Evolutionary conservation across 2,113 vertebrate genomes (phyloP).

Genomic region (Hippocampus barbouri): DNA sequence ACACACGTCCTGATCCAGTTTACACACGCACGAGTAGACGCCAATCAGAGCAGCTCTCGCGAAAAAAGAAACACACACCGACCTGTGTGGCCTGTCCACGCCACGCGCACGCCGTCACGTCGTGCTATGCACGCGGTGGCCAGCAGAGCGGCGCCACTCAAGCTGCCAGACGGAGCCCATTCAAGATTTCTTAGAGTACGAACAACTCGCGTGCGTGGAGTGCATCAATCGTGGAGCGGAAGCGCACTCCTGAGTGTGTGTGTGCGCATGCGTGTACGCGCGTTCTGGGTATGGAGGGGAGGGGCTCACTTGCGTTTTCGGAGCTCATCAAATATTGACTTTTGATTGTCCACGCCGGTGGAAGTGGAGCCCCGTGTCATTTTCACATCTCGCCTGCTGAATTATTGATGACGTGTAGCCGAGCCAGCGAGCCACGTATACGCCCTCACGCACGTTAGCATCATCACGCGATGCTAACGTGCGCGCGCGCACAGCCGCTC

Average conservation of each 20-base stretch:
- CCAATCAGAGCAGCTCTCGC: too few species aligned
- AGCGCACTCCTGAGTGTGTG: conserved; percentile 14
- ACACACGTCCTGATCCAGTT: too few species aligned
- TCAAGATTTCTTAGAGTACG: conserved; percentile 57
- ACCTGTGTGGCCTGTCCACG: not conserved
- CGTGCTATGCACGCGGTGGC: conserved; percentile 5
- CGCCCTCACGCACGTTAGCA: conserved; percentile 25
- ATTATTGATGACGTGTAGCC: conserved; percentile 77
- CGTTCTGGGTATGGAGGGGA: conserved; percentile 11
- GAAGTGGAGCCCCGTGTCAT: conserved; percentile 39
- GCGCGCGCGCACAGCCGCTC: conserved; percentile 34
- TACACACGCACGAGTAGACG: too few species aligned
- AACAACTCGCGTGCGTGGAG: conserved; percentile 54
- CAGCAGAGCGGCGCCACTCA: conserved; percentile 32
- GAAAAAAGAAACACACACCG: not conserved
- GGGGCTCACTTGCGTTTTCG: conserved; percentile 58
- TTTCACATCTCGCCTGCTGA: conserved; percentile 76
- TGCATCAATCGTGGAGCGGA: conserved; percentile 43
- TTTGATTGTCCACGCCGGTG: conserved; percentile 80
- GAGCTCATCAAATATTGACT: conserved; percentile 82
- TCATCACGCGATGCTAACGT: conserved; percentile 24
- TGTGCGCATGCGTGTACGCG: conserved; percentile 10
- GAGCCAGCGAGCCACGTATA: conserved; percentile 52
- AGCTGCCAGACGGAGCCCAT: conserved; percentile 59
- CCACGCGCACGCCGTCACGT: not conserved